phyloP scores from a whole-genome alignment of 1,140 invertebrate genomes.

The Rhopalosiphum padi region DNA sequence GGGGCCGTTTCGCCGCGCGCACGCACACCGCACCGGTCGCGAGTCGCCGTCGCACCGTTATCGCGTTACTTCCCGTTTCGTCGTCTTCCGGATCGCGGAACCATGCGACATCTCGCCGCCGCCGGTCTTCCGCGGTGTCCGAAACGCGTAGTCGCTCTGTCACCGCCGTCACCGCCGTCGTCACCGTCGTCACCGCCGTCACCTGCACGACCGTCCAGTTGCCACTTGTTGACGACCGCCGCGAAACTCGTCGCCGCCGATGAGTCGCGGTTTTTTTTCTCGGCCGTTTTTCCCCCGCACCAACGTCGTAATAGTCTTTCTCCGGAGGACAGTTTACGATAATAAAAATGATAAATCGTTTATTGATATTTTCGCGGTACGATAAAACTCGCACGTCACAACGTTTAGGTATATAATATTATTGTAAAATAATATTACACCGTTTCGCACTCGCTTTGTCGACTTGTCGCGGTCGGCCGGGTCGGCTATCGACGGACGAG shows the following conservation, averaged over 20 bases:
- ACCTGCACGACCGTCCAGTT: background rate
- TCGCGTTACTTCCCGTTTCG: background rate
- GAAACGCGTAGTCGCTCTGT: background rate
- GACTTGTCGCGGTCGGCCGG: background rate
- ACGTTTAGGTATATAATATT: background rate
- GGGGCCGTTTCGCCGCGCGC: conserved; percentile 26
- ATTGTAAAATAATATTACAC: background rate
- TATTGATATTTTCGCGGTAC: background rate
- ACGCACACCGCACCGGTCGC: background rate
- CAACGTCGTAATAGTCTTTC: no score
- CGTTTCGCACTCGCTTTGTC: background rate
- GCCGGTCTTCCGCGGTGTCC: background rate
- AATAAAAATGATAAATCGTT: background rate
- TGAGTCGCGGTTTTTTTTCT: background rate
- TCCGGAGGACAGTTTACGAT: background rate
- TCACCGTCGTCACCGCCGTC: background rate
- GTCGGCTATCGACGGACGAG: background rate
- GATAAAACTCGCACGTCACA: background rate
- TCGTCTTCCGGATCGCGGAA: background rate
- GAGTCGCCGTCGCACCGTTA: background rate
- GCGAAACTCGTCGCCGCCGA: background rate
- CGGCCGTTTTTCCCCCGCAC: background rate
- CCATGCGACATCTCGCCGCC: background rate
- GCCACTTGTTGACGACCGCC: conserved; percentile 40
- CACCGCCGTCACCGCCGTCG: background rate